phyloP scores from a whole-genome alignment of 2,797 vertebrate species.

The Syncerus caffer region DNA sequence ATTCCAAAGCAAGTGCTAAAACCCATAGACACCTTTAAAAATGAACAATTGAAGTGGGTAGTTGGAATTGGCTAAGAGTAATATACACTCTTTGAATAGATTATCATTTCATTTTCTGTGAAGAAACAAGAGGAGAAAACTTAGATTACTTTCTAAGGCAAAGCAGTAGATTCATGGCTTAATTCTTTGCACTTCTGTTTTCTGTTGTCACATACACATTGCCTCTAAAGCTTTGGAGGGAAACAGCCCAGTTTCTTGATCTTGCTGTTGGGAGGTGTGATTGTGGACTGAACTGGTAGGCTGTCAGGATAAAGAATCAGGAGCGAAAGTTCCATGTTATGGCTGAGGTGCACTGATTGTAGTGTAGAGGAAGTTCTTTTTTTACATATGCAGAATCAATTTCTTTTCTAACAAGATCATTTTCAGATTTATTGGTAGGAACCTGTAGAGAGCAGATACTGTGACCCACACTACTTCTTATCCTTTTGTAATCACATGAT shows the following conservation, averaged over 20 bases:
- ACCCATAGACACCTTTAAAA: conserved; percentile 24
- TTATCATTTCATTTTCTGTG: conserved; percentile 26
- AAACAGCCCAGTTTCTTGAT: not conserved
- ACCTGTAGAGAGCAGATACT: not conserved
- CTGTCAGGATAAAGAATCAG: not conserved
- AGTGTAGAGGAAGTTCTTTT: not conserved
- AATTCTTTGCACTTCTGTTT: not conserved
- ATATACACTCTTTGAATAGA: conserved; percentile 32
- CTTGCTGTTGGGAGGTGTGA: not conserved
- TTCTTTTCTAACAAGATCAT: not conserved
- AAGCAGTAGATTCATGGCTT: not conserved
- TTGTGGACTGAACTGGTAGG: not conserved
- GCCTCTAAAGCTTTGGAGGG: not conserved
- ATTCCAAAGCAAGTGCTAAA: conserved; percentile 41
- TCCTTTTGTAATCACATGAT: not conserved
- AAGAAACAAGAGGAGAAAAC: not conserved
- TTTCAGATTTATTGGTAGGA: not conserved
- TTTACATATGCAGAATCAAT: not conserved
- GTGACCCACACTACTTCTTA: not conserved
- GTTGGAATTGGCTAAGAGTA: conserved; percentile 54
- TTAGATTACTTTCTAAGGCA: conserved; percentile 12
- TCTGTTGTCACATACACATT: not conserved
- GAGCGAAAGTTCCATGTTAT: not conserved
- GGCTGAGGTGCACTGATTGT: not conserved
- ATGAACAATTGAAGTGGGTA: conserved; percentile 63